phyloP scores from a whole-genome alignment of 2,113 vertebrate genomes.

The Hippocampus comes region DNA sequence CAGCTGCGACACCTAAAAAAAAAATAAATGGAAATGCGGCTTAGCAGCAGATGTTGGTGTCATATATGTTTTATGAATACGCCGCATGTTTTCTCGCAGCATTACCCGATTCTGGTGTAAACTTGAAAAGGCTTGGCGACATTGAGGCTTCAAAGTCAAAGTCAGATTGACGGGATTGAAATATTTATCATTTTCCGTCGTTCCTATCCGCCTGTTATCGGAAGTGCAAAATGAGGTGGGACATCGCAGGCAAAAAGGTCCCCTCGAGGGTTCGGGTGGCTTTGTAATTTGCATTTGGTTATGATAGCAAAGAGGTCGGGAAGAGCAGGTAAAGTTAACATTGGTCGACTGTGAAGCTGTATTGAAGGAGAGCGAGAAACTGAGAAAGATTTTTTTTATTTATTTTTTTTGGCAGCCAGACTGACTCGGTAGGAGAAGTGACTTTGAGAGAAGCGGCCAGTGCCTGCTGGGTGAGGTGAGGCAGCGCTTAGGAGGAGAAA shows the following conservation, averaged over 20 bases:
- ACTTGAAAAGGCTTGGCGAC: constrained; percentile 60
- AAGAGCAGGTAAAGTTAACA: neutral
- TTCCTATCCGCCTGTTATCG: constrained; percentile 49
- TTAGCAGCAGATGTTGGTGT: constrained; percentile 16
- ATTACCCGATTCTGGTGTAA: constrained; percentile 41
- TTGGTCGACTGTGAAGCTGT: neutral
- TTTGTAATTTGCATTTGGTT: neutral
- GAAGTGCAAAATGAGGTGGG: neutral
- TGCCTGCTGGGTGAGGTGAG: constrained; percentile 42
- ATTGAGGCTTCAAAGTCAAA: constrained; percentile 73
- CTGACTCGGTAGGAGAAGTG: constrained; percentile 59
- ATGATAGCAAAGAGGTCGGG: neutral
- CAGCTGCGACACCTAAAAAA: constrained; percentile 20
- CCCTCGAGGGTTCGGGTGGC: neutral
- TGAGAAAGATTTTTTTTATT: neutral
- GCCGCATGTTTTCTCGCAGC: constrained; percentile 23
- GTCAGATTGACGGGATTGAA: constrained; percentile 59
- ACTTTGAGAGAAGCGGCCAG: constrained; percentile 55
- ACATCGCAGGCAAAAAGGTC: constrained; percentile 3
- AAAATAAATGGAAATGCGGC: constrained; percentile 10
- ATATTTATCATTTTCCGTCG: constrained; percentile 58
- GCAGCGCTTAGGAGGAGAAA: constrained; percentile 44
- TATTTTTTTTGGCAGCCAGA: constrained; percentile 4
- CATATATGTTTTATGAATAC: constrained; percentile 15
- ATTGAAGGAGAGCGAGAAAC: neutral